Conservation (phyloP, 2,888 invertebrate genomes). For the Andrena marginata region DNA sequence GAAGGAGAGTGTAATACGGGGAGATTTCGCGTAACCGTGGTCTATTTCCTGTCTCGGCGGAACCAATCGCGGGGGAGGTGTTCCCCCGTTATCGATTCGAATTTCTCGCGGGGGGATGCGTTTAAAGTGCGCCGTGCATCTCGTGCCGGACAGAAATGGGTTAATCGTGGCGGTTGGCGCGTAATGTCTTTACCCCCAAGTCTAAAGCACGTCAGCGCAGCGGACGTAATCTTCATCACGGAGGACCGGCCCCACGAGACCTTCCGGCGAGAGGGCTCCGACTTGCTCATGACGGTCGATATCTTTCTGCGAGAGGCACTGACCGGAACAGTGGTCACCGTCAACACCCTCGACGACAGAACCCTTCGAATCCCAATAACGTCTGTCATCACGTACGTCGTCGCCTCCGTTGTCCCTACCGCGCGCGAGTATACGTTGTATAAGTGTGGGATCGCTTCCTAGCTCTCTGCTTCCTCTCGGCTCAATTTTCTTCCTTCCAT, state of each 20-base stretch:
- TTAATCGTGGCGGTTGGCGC: conserved; percentile 56
- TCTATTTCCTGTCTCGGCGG: conserved; percentile 11
- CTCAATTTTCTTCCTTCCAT: no score
- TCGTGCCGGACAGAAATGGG: conserved; percentile 60
- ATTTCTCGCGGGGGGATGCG: conserved; percentile 38
- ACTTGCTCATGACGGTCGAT: conserved; percentile 88
- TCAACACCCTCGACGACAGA: conserved; percentile 90
- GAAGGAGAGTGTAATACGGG: not conserved
- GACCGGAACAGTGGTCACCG: conserved; percentile 88
- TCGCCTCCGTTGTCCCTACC: not conserved
- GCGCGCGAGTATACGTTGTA: not conserved
- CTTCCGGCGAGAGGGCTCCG: conserved; percentile 89
- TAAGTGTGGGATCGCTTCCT: not conserved
- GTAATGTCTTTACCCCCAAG: conserved; percentile 63
- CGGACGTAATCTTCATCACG: conserved; percentile 91
- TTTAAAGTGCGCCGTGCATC: conserved; percentile 57
- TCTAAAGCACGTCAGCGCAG: conserved; percentile 80
- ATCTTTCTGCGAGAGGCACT: conserved; percentile 90
- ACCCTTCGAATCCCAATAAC: conserved; percentile 89
- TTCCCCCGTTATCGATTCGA: conserved; percentile 34
- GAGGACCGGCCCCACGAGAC: conserved; percentile 90
- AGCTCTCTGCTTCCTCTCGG: not conserved
- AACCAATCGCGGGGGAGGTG: conserved; percentile 4
- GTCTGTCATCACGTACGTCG: conserved; percentile 88
- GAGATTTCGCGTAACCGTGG: not conserved